Evolutionary conservation across 2,113 vertebrate genomes (phyloP).

Genomic region (Protobothrops flavoviridis): DNA sequence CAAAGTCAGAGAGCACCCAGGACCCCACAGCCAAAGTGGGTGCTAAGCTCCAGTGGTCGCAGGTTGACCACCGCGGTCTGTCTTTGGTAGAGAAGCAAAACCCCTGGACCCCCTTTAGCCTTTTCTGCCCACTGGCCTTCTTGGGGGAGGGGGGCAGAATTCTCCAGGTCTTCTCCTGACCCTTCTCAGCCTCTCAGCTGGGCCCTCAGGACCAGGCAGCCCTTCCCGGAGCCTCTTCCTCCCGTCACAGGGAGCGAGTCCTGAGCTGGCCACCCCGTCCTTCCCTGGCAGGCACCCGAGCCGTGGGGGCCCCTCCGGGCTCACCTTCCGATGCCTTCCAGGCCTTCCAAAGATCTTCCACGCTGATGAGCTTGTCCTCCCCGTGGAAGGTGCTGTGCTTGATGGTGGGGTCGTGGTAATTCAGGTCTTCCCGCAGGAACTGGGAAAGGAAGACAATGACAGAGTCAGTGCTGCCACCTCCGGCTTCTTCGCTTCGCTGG

Average conservation of each 20-base stretch:
- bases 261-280: not conserved
- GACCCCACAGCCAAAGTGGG: not conserved
- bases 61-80: not conserved
- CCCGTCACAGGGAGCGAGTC: not conserved
- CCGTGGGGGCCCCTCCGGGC: not conserved
- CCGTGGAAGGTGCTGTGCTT: slow-evolving; percentile 97
- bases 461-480: not conserved
- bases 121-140: not conserved
- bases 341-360: slow-evolving; percentile 94
- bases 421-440: slow-evolving; percentile 96
- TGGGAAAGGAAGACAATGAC: slow-evolving; percentile 58
- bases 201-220: not conserved
- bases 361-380: slow-evolving; percentile 96
- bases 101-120: not conserved
- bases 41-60: not conserved
- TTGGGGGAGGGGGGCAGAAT: not conserved
- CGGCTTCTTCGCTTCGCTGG: not conserved
- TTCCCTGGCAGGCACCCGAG: accelerated
- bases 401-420: slow-evolving; percentile 94
- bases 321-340: slow-evolving; percentile 96
- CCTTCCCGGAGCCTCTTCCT: not conserved
- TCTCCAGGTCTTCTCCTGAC: not conserved
- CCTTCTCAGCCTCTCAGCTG: not conserved
- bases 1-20: not conserved
- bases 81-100: not conserved